Evolutionary conservation across 2,888 invertebrate genomes (phyloP), one percentile per base, ranked within the genome.

Genomic region (Ichneumon xanthorius): DNA sequence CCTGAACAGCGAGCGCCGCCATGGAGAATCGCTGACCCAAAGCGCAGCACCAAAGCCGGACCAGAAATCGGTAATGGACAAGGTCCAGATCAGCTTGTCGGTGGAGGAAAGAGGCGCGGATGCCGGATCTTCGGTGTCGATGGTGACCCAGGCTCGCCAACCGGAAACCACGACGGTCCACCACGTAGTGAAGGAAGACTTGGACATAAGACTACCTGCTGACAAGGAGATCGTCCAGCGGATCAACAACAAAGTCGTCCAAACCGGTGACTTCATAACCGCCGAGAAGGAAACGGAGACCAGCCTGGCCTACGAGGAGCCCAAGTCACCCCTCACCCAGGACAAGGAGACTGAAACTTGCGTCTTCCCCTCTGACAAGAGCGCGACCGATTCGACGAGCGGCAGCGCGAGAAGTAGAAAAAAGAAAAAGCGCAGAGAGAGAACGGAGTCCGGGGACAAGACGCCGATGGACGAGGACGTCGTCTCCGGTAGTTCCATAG

Each of bases 1-100:
- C 16, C 19, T 53, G 63, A 53, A 75, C 4, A 67, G 72, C 50
- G 80, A 77, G 30, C 78, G 75, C 40, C 40, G 48, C 11, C 26
- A 61, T 14, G 70, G 65, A 7, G 9, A 40, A 11, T 26, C 53
- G 19, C 65, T 50, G 4, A 61, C 22, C 11, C 65, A 73, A 22
- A 45, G n/a, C 26, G 72, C 81, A 68, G 55, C 19, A 11, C 45
- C 67, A 37, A 85, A 68, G 19, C 72, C 80, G 6, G 78, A 82
- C 53, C 71, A 71, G 58, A 86, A 86, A 81, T 76, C 90, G 3
- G 81, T 90, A 2, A 88, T 90, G 53, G 90, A 92, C 55, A 92
- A 91, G 84, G 90, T 93, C 6, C 93, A 93, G 77, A 93, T 94
- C 82, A 89, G 89, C 37, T 83, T 94, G 80, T 91, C 91, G 3